These are phyloP conservation scores for Sylvietta virens DNA, from an alignment of 2,113 vertebrate genomes.

Conservation along the genomic window DNA sequence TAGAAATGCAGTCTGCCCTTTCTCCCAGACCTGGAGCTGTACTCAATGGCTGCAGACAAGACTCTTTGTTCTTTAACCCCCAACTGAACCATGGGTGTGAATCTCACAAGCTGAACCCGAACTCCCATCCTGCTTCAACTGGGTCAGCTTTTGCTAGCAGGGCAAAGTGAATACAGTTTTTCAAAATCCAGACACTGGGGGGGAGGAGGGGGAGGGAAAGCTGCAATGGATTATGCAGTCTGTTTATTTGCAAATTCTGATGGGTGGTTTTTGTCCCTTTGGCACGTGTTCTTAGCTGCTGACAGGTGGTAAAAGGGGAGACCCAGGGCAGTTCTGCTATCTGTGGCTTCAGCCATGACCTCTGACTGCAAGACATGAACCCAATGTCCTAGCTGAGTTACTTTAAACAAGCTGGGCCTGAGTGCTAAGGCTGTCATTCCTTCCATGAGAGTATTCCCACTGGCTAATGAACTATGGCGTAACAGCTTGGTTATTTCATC, in stretches of 20 bases:
- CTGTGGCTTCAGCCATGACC: not conserved
- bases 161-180: not conserved
- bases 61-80: not conserved
- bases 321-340: not conserved
- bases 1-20: not conserved
- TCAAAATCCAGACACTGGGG: not conserved
- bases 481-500: not conserved
- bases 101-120: not conserved
- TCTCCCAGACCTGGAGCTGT: not conserved
- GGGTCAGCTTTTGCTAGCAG: not conserved
- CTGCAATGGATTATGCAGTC: not conserved
- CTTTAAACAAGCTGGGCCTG: not conserved
- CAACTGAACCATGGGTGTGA: not conserved
- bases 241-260: not conserved
- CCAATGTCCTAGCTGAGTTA: not conserved
- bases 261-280: not conserved
- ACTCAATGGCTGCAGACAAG: not conserved
- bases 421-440: not conserved
- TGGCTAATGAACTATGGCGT: not conserved
- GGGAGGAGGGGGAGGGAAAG: fast-evolving
- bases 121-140: not conserved
- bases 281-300: not conserved
- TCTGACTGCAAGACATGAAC: not conserved
- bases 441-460: not conserved
- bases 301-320: not conserved